Base-by-base conservation (phyloP, 2,797 vertebrate genomes). In the Staurois parvus region DNA sequence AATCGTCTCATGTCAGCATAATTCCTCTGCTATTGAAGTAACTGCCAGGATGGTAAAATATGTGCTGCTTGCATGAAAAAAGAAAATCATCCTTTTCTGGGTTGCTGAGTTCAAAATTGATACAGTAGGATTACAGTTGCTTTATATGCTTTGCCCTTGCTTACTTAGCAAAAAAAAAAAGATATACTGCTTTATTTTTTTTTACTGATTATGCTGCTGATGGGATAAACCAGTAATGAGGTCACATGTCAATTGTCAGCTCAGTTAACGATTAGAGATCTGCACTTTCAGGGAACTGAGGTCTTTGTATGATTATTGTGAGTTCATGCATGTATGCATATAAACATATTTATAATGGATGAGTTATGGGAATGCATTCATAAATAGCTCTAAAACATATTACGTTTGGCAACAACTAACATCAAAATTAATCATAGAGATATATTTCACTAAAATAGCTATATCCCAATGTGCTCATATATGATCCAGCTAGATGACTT, bases 1-100 rank as follows among this genome's bases (percentile, higher is more conserved):
- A 81, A 59, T 81, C 79, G 11, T 72, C 68, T 81, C 68, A 59
- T 81, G 68, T 70, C 68, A 81, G 79, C 79, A 81, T 70, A 81
- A 72, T 81, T 72, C 48, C 42, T 81, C n/a, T 40, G 68, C 68
- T 72, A 72, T 40, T 81, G 45, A 81, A 37, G 48, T 56, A 32
- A 81, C 32, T 81, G 68, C 67, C 77, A 79, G 77, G 40, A 79
- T 69, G 42, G 13, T 68, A 79, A 52, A 69, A 79, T 68, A 69
- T 79, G 64, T 79, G 77, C 67, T 80, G 78, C 64, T 30, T 67
- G 62, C 62, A 78, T 67, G 76, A 67, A 45, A 78, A 78, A 78
- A 45, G 42, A 12, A 45, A 78, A 68, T 32, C 77, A 79, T 52
- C 78, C 67, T 56, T 69, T 80, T 80, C 68, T 80, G 66, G 78